phyloP scores from a whole-genome alignment of 2,888 invertebrate genomes.

The Apamea monoglypha region DNA sequence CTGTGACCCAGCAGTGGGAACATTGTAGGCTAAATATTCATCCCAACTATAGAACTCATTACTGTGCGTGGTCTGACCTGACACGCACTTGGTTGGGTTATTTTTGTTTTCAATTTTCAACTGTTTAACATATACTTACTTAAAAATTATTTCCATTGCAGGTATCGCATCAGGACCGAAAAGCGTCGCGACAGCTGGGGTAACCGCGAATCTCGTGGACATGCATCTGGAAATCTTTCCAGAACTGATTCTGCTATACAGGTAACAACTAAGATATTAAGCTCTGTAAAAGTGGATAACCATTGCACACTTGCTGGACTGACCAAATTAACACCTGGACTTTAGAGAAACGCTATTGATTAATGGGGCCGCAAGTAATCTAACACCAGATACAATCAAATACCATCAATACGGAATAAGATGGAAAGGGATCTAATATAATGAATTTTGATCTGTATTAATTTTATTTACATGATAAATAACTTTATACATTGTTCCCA shows the following conservation, averaged over 20 bases:
- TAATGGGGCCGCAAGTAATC: neutral
- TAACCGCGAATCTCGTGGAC: conserved; percentile 85
- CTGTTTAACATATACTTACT: neutral
- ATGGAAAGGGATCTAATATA: neutral
- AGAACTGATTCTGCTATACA: conserved; percentile 87
- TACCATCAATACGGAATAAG: neutral
- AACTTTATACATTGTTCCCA: conserved; percentile 59
- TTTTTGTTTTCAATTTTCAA: neutral
- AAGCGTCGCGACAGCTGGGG: conserved; percentile 94
- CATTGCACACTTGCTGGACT: neutral
- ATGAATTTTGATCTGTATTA: neutral
- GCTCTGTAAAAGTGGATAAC: neutral
- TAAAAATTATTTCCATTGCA: conserved; percentile 60
- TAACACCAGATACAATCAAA: neutral
- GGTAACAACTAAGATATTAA: conserved; percentile 70
- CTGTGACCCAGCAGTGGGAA: neutral
- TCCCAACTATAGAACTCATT: neutral
- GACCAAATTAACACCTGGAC: neutral
- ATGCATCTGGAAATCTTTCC: conserved; percentile 81
- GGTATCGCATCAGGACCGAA: conserved; percentile 92
- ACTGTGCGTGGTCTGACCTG: neutral
- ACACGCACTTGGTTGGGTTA: neutral
- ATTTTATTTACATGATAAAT: neutral
- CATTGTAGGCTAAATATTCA: neutral
- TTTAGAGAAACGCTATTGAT: neutral